These are phyloP conservation scores for Gymnoscopelus braueri DNA, from an alignment of 2,797 vertebrate species.

Conservation along the genomic window DNA sequence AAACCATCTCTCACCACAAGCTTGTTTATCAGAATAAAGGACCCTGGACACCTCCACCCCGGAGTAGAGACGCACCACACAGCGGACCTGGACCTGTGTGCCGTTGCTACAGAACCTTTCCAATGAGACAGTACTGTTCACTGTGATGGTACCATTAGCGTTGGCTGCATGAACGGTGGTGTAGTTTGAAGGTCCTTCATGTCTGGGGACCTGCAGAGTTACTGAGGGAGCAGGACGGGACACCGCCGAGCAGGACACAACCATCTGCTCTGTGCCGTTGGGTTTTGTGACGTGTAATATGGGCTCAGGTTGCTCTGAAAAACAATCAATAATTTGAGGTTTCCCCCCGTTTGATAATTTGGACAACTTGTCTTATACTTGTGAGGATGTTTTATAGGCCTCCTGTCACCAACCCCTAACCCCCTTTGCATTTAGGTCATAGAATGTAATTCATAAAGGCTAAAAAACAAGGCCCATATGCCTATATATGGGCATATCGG, in stretches of 20 bases:
- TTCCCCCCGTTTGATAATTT: no score
- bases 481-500: no score
- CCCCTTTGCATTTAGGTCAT: no score
- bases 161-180: conserved; percentile 24
- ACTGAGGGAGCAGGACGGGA: conserved; percentile 52
- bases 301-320: conserved; percentile 46
- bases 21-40: not conserved
- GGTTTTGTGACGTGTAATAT: conserved; percentile 10
- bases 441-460: no score
- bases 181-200: not conserved
- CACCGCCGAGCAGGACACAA: conserved; percentile 56
- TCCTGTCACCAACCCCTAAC: no score
- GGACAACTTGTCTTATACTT: no score
- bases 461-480: no score
- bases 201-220: conserved; percentile 5
- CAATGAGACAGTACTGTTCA: conserved; percentile 42
- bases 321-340: not conserved
- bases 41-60: fast-evolving
- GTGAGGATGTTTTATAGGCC: not conserved
- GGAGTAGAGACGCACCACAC: conserved; percentile 21
- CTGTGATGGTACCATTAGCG: conserved; percentile 27
- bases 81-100: conserved; percentile 24
- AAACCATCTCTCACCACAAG: conserved; percentile 25
- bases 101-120: not conserved
- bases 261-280: not conserved